phyloP scores from a whole-genome alignment of 2,888 invertebrate species.

The Lycocerus yunnanus region DNA sequence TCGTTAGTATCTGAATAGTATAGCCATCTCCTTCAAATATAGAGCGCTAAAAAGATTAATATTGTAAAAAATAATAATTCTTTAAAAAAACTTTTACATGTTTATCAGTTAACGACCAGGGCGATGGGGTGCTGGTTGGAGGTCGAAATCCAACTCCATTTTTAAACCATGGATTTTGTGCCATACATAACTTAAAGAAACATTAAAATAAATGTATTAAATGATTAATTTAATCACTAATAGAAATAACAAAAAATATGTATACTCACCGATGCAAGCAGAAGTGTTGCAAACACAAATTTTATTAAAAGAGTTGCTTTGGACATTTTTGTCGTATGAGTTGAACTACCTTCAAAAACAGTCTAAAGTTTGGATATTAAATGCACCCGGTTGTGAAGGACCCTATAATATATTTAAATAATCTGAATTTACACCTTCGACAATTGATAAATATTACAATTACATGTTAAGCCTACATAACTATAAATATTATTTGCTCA shows the following conservation, averaged over 20 bases:
- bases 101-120: rapidly evolving
- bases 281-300: background rate
- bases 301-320: background rate
- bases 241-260: background rate
- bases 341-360: background rate
- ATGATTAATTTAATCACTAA: background rate
- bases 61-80: background rate
- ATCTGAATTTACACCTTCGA: background rate
- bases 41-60: background rate
- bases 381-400: background rate
- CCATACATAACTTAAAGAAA: background rate
- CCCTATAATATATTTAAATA: background rate
- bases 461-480: background rate
- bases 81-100: background rate
- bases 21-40: background rate
- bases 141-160: no score
- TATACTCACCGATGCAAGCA: background rate
- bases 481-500: no score
- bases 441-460: background rate
- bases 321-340: background rate
- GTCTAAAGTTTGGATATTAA: background rate
- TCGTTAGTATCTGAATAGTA: background rate
- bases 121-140: background rate
- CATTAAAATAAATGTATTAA: no score
- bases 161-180: background rate